Conservation (phyloP, 2,113 vertebrate species). For the Carlito syrichta region DNA sequence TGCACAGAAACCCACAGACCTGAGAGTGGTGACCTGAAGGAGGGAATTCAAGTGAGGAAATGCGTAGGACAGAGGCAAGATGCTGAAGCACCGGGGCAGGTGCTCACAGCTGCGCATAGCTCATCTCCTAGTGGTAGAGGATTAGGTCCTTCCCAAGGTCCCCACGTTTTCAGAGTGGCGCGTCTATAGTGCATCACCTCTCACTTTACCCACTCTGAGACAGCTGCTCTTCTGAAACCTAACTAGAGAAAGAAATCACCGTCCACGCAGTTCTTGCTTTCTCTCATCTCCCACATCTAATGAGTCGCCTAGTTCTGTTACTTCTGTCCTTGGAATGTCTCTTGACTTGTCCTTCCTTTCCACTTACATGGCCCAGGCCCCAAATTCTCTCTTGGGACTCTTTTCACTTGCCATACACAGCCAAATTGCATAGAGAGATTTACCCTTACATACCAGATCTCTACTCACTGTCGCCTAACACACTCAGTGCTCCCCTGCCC, state of each 20-base stretch:
- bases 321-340: neutral
- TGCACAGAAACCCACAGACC: neutral
- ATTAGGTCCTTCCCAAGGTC: rapidly evolving
- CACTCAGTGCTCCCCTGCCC: neutral
- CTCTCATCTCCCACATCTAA: neutral
- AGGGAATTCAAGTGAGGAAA: neutral
- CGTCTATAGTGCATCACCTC: rapidly evolving
- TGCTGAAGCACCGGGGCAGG: neutral
- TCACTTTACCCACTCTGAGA: neutral
- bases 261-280: neutral
- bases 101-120: neutral
- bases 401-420: neutral
- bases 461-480: neutral
- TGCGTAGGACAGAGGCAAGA: neutral
- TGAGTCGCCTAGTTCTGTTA: neutral
- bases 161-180: rapidly evolving
- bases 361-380: neutral
- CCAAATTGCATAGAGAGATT: neutral
- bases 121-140: neutral
- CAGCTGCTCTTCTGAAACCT: neutral
- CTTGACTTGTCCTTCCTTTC: neutral
- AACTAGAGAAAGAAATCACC: neutral
- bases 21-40: neutral
- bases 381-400: neutral
- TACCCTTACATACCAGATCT: neutral